Evolutionary conservation across 1,140 invertebrate species (phyloP).

Genomic region (Acyrthosiphon pisum): DNA sequence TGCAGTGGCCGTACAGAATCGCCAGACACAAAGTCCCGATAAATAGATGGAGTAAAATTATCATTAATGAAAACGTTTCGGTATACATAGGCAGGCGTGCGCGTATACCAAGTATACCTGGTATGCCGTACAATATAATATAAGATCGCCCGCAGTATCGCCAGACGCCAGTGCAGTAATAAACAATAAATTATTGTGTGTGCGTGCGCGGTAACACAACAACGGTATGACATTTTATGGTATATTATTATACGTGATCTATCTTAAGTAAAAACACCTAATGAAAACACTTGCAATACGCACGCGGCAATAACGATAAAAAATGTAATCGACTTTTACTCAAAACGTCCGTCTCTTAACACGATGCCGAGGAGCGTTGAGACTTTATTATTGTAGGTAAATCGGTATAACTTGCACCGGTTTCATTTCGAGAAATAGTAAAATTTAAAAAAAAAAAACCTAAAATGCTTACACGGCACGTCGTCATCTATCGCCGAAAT

Average conservation of each 20-base stretch:
- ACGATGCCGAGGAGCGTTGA: background rate
- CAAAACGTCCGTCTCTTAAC: background rate
- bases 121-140: background rate
- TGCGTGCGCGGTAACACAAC: background rate
- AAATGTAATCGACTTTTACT: background rate
- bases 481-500: background rate
- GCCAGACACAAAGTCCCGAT: background rate
- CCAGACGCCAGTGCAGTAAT: background rate
- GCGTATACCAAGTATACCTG: background rate
- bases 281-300: background rate
- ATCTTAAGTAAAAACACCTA: background rate
- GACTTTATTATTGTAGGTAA: background rate
- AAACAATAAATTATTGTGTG: slow-evolving; percentile 2
- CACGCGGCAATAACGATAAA: background rate
- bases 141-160: background rate
- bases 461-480: background rate
- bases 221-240: background rate
- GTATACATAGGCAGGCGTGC: background rate
- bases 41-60: background rate
- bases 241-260: background rate
- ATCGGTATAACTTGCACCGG: background rate
- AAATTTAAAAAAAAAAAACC: background rate
- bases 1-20: background rate
- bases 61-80: background rate
- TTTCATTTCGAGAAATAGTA: background rate